A percentile compares a stretch with the other conserved stretches of the same genome.
Evolutionary conservation across 2,797 vertebrate genomes (phyloP).

Genomic region (Melanotaenia parkinsoni): DNA sequence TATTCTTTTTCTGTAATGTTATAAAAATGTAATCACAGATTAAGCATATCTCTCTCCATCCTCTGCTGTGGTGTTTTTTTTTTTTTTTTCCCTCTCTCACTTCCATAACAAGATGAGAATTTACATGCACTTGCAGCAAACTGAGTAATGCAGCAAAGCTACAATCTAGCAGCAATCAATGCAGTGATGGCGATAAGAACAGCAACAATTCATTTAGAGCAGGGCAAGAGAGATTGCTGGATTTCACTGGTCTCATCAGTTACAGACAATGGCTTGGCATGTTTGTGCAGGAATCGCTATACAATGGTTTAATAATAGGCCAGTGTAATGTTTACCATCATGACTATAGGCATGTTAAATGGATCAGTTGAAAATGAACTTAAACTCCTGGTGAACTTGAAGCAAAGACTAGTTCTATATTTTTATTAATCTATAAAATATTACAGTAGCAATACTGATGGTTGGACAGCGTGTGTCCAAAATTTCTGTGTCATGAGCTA

Average conservation of each 20-base stretch:
- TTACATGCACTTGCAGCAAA: constrained; percentile 39
- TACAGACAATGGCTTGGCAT: constrained; percentile 53
- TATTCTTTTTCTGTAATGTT: constrained; percentile 59
- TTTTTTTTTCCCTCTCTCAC: not conserved
- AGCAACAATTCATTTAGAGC: constrained; percentile 27
- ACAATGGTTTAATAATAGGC: constrained; percentile 14
- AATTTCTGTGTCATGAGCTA: not conserved
- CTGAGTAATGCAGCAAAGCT: constrained; percentile 20
- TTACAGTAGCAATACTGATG: not conserved
- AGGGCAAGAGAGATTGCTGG: constrained; percentile 9
- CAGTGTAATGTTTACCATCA: constrained; percentile 26
- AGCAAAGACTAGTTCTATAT: constrained; percentile 25
- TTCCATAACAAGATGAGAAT: constrained; percentile 41
- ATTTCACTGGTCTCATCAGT: constrained; percentile 34
- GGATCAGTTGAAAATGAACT: constrained; percentile 49
- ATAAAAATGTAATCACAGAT: constrained; percentile 49
- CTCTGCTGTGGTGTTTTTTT: constrained; percentile 14
- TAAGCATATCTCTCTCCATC: constrained; percentile 35
- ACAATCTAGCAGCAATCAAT: constrained; percentile 53
- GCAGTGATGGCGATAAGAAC: constrained; percentile 11
- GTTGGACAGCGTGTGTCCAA: not conserved
- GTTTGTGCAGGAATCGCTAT: constrained; percentile 23
- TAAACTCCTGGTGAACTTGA: constrained; percentile 5
- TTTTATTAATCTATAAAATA: constrained; percentile 10
- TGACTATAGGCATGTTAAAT: constrained; percentile 24